These are phyloP conservation scores for Branchellion lobata DNA, from an alignment of 2,888 invertebrate species.

Conservation along the genomic window DNA sequence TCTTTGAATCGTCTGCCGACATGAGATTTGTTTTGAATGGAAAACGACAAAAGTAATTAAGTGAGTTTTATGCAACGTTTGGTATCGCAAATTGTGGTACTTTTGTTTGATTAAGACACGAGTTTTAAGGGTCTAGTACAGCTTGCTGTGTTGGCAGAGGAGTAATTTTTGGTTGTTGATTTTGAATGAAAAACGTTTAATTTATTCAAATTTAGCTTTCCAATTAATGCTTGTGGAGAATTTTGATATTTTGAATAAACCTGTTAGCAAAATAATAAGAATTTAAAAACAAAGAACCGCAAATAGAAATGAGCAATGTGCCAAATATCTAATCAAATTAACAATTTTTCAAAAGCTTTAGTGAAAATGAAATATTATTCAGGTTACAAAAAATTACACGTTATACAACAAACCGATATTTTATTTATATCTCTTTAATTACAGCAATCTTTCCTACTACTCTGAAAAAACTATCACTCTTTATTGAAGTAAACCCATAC, in stretches of 20 bases:
- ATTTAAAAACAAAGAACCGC: neutral
- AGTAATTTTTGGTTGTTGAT: neutral
- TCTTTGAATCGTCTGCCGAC: conserved; percentile 5
- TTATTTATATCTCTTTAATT: neutral
- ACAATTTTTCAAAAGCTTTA: too few species aligned
- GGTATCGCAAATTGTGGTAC: too few species aligned
- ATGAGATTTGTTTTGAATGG: neutral
- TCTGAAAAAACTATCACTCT: too few species aligned
- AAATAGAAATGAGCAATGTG: neutral
- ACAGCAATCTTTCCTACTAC: too few species aligned
- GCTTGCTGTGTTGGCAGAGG: neutral
- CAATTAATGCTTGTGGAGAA: too few species aligned
- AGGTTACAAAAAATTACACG: too few species aligned
- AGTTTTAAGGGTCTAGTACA: neutral
- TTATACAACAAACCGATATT: neutral
- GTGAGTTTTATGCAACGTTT: too few species aligned
- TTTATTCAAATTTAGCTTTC: neutral
- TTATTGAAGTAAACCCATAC: neutral
- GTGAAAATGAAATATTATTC: too few species aligned
- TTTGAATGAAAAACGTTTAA: neutral
- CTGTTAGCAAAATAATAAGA: neutral
- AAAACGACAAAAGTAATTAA: too few species aligned
- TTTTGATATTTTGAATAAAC: conserved; percentile 8
- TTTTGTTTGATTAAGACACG: neutral
- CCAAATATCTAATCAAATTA: neutral